Evolutionary conservation across 2,113 vertebrate species (phyloP), one percentile per base, ranked within the genome.

Genomic region (Lanius collurio): DNA sequence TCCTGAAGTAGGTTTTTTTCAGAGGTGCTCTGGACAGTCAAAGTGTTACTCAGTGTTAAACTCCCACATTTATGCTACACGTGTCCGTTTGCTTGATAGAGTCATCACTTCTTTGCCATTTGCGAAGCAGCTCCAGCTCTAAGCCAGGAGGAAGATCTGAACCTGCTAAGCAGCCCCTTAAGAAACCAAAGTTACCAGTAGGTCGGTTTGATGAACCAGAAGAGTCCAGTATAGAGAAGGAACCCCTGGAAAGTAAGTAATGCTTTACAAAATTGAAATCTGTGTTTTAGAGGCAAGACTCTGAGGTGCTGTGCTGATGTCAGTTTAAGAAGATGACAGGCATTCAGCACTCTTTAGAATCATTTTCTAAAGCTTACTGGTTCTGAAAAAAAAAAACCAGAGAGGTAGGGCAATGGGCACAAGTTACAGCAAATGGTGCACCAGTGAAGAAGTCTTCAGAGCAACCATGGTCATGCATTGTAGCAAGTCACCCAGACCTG

Each of bases 121-220:
- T 83, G 75, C 60, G 91, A 33, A 97, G 98, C 71, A 95, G 93
- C 50, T 90, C 95, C 63, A 93, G 68, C 95, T 97, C 86, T 35
- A 94, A 89, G 63, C 39, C 91, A 47, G 98, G 97, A 90, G 97
- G 97, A 75, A 96, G 92, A 31, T 64, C 77, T 44, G 92, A 95
- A 37, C 81, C 96, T 41, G 92, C 95, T 75, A 98, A 98, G 60
- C 95, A 98, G 64, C 69, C 98, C 1, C 97, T 98, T 47, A 99
- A 97, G 97, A 99, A 99, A 94, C 96, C 99, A 3, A 98, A 98
- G 95, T 98, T 99, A 33, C 99, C 99, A 3, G 97, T 98, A 69
- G 99, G 99, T 31, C 98, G 98, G 8, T 98, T 99, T 57, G 99
- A 99, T 98, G 96, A 87, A 24, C 83, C 98, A 2, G 98, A 99